These are phyloP conservation scores for Myotis brandtii DNA, from an alignment of 2,113 vertebrate species.

Conservation along the genomic window DNA sequence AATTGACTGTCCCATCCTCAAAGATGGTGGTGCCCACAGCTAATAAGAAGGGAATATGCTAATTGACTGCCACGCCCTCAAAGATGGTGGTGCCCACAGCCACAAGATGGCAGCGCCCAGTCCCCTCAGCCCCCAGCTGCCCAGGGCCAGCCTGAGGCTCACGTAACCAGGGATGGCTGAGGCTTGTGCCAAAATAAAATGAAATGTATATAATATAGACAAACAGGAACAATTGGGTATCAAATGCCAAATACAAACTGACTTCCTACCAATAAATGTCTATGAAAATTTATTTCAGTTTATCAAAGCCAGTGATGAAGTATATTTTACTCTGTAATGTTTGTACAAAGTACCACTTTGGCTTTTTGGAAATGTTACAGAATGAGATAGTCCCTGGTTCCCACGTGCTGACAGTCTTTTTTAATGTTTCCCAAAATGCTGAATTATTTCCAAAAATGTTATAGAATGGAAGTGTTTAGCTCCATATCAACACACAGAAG, in stretches of 20 bases:
- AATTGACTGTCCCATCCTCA: too few species aligned
- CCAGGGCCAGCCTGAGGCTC: too few species aligned
- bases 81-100: too few species aligned
- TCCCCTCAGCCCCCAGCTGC: too few species aligned
- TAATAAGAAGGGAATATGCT: too few species aligned
- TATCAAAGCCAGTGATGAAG: background rate
- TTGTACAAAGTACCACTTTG: background rate
- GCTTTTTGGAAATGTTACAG: constrained; percentile 6
- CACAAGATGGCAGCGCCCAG: too few species aligned
- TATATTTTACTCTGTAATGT: background rate
- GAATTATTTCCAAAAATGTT: constrained; percentile 7
- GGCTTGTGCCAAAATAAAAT: background rate
- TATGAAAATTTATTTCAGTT: background rate
- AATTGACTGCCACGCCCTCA: too few species aligned
- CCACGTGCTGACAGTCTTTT: background rate
- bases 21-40: too few species aligned
- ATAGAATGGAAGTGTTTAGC: background rate
- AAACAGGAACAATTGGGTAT: background rate
- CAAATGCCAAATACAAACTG: background rate
- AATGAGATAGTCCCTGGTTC: background rate
- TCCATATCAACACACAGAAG: background rate
- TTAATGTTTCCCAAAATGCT: background rate
- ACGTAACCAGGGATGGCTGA: too few species aligned
- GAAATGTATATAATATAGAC: background rate
- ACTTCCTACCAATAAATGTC: background rate